Percentiles rank a stretch among this genome's conserved stretches.
phyloP scores from a whole-genome alignment of 2,888 invertebrate genomes.

The Agrotis clavis region DNA sequence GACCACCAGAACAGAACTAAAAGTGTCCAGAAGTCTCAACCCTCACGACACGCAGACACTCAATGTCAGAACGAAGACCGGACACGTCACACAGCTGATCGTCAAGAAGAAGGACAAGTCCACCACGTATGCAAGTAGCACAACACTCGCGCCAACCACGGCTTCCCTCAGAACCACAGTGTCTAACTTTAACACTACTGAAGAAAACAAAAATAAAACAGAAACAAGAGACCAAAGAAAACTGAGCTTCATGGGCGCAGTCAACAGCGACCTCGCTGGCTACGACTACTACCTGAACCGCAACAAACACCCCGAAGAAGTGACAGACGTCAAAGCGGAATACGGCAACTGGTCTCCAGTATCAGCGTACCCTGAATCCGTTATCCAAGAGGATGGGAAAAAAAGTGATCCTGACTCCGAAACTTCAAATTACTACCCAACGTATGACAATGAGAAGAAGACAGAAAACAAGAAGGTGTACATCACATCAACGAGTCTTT shows the following conservation, averaged over 20 bases:
- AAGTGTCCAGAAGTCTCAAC: conserved; percentile 94
- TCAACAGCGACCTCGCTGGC: conserved; percentile 87
- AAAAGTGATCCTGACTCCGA: conserved; percentile 84
- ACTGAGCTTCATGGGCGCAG: conserved; percentile 79
- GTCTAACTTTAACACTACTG: conserved; percentile 72
- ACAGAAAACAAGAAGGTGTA: conserved; percentile 88
- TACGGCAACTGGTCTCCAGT: conserved; percentile 91
- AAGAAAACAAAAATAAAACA: conserved; percentile 83
- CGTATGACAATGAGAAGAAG: conserved; percentile 85
- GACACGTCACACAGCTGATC: conserved; percentile 94
- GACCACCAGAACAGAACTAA: conserved; percentile 94
- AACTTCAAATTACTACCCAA: conserved; percentile 86
- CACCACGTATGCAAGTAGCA: conserved; percentile 72
- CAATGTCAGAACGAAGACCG: conserved; percentile 94
- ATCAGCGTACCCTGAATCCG: conserved; percentile 87
- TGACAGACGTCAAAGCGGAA: conserved; percentile 87
- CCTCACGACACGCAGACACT: conserved; percentile 95
- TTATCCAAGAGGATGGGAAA: conserved; percentile 86
- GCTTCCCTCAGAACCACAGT: conserved; percentile 77
- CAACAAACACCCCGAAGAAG: conserved; percentile 83
- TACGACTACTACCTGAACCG: conserved; percentile 88
- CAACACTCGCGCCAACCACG: conserved; percentile 80
- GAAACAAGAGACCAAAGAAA: conserved; percentile 88
- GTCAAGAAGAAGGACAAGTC: conserved; percentile 93
- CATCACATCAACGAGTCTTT: conserved; percentile 86